Evolutionary conservation across 2,797 vertebrate genomes (phyloP), one percentile per base, ranked within the genome.

Genomic region (Poeciliopsis infans): DNA sequence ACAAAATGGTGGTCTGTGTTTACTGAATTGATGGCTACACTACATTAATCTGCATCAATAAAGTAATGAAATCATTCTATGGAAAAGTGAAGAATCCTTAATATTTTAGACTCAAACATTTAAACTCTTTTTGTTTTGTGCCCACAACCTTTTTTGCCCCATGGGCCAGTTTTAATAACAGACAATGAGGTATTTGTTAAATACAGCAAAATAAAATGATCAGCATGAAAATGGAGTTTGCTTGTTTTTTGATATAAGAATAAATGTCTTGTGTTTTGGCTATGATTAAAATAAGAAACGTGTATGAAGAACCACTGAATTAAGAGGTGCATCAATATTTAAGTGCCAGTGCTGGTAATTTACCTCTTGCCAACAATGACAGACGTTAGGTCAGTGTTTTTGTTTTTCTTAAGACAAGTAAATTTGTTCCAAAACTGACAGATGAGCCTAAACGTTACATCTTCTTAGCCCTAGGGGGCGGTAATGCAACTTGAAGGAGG

Each of bases 391-490:
- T 53, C 10, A 11, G 25, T 4, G 3, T n/a, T 57, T 0, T n/a
- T 55, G 25, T n/a, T n/a, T n/a, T 57, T 8, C 8, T 53, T 57
- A 25, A 53, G 23, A 55, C 10, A 5, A 11, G 2, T 55, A 12
- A 3, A 31, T 59, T 33, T 33, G 13, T 61, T 33, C 13, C 33
- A 7, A 33, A 7, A 61, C 59, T 61, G 28, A 33, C 12, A 13
- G 11, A 18, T 31, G 0, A 31, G 33, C 23, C 8, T 53, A 23
- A 15, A 61, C 2, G 57, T 61, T 33, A 7, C 33, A 7, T 6
- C 15, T 20, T 12, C 64, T 25, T 4, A 12, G 3, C 11, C 11
- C 5, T 5, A 3, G 66, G 33, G 18, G 91, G 76, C 86, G 59
- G 79, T 72, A 83, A 15, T 46, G 68, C 5, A 28, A 8, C 68